These are phyloP conservation scores for Aporrectodea caliginosa DNA, from an alignment of 1,140 invertebrate genomes.

Conservation along the genomic window DNA sequence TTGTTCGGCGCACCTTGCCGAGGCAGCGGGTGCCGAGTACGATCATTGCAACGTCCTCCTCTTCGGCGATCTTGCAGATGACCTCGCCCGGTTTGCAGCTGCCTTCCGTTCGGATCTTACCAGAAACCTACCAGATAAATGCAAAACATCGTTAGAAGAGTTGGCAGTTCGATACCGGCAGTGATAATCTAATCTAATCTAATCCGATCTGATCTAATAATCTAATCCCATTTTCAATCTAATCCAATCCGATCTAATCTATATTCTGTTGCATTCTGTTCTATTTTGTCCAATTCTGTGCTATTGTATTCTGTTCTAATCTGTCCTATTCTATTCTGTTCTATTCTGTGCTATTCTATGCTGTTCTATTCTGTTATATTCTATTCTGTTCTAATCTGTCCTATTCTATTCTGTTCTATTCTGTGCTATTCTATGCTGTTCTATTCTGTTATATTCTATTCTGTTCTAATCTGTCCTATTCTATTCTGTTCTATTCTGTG, in stretches of 20 bases:
- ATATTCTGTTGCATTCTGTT: background rate
- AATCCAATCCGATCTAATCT: background rate
- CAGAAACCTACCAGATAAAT: background rate
- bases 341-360: too few species aligned
- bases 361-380: too few species aligned
- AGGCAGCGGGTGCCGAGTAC: slow-evolving; percentile 21
- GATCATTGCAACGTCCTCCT: slow-evolving; percentile 17
- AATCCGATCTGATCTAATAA: background rate
- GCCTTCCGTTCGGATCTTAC: background rate
- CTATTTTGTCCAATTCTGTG: background rate
- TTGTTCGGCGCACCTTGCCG: slow-evolving; percentile 18
- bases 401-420: too few species aligned
- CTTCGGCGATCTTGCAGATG: slow-evolving; percentile 19
- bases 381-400: too few species aligned
- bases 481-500: too few species aligned
- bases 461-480: too few species aligned
- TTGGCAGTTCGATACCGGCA: background rate
- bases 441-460: too few species aligned
- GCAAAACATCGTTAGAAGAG: background rate
- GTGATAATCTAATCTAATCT: background rate
- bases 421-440: too few species aligned
- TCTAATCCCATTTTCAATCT: background rate
- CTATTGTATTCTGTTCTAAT: background rate
- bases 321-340: too few species aligned
- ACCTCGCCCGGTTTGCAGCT: slow-evolving; percentile 20